phyloP scores from a whole-genome alignment of 2,888 invertebrate species.

The Troides aeacus region DNA sequence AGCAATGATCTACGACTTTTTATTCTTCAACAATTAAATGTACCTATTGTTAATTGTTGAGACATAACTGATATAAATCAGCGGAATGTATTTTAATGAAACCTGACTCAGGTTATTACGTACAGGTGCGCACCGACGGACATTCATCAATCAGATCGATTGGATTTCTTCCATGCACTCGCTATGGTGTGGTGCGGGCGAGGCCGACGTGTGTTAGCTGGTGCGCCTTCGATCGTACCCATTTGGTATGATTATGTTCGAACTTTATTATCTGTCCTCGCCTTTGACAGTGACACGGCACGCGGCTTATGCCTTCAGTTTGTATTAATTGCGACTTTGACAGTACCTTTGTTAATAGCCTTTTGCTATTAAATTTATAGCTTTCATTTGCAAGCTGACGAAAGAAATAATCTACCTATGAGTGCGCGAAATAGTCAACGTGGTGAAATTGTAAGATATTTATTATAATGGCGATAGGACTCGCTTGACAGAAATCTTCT shows the following conservation, averaged over 20 bases:
- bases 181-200: constrained; percentile 45
- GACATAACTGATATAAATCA: constrained; percentile 27
- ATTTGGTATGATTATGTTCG: constrained; percentile 76
- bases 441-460: neutral
- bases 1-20: too few species aligned
- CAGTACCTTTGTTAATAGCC: constrained; percentile 27
- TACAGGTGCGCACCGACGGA: constrained; percentile 31
- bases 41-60: constrained; percentile 5
- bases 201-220: constrained; percentile 66
- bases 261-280: constrained; percentile 70
- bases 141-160: constrained; percentile 55
- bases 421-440: neutral
- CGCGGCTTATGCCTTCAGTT: constrained; percentile 38
- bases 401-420: too few species aligned
- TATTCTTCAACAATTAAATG: too few species aligned
- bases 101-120: constrained; percentile 19
- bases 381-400: neutral
- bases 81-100: constrained; percentile 8
- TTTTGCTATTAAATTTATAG: constrained; percentile 10
- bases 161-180: constrained; percentile 64
- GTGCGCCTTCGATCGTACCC: constrained; percentile 68
- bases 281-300: constrained; percentile 56
- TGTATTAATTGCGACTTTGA: constrained; percentile 32
- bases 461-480: too few species aligned
- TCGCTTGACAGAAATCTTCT: too few species aligned